These are phyloP conservation scores for Gandaritis pyraliata DNA, from an alignment of 2,888 invertebrate genomes.

Conservation along the genomic window DNA sequence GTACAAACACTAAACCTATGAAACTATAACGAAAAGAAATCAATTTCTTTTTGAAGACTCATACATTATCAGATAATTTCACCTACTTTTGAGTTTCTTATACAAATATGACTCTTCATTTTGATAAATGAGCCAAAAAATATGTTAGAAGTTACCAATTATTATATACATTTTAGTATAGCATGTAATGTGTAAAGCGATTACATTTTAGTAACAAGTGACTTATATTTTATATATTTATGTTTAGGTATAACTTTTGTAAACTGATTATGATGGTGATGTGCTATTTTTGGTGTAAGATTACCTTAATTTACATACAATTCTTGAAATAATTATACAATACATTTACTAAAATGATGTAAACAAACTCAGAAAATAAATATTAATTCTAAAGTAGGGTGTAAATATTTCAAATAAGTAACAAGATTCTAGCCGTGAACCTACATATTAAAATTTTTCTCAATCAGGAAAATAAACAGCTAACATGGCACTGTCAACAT, in stretches of 20 bases:
- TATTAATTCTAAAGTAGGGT: no score
- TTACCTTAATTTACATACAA: not conserved
- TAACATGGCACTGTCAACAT: no score
- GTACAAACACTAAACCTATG: conserved; percentile 44
- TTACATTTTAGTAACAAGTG: conserved; percentile 25
- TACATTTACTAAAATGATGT: conserved; percentile 3
- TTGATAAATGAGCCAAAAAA: conserved; percentile 39
- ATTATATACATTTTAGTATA: conserved; percentile 18
- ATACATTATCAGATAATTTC: conserved; percentile 15
- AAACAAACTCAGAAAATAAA: not conserved
- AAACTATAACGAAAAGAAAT: conserved; percentile 19
- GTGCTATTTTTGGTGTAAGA: conserved; percentile 17
- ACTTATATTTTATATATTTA: conserved; percentile 11
- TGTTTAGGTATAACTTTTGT: conserved; percentile 17
- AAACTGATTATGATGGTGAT: conserved; percentile 27
- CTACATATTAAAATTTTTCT: no score
- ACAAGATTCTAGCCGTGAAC: no score
- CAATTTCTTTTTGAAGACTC: conserved; percentile 32
- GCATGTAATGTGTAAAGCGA: conserved; percentile 30
- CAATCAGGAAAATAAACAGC: no score
- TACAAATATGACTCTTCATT: conserved; percentile 19
- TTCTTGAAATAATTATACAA: not conserved
- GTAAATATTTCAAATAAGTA: no score
- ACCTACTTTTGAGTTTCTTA: conserved; percentile 10
- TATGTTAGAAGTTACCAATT: conserved; percentile 26